Base-by-base conservation (phyloP, 2,888 invertebrate species). In the Eumerus sabulonum region DNA sequence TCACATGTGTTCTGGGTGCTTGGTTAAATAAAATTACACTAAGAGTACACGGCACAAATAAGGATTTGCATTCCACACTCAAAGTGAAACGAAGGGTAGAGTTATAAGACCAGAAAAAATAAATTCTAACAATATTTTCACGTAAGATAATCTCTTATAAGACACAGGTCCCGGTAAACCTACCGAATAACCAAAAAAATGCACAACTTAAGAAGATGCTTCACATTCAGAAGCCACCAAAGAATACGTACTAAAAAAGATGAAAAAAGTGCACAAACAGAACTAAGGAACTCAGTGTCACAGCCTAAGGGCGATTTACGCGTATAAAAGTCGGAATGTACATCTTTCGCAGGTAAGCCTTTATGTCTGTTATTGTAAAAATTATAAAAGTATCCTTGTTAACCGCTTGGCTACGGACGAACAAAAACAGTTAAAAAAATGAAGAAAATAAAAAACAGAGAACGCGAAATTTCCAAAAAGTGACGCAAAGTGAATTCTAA, bases 301-400 rank as follows among this genome's bases (percentile, higher is more conserved):
- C 64, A 74, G 79, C 79, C 79, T 74, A 68, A 70, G 70, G 79
- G 79, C 79, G 79, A 79, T 79, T 79, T 79, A 68, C 79, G 74
- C 70, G 79, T 70, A 79, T 79, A 74, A 64, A 74, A 74, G 70
- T 60, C 59, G 59, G 68, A 79, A 64, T 70, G 64, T 74, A 74
- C 79, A 74, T 74, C 74, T 54, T 79, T 79, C 74, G 74, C 79
- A 79, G 77, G 77, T 79, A 79, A 79, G 77, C 77, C 77, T 79
- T 79, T 79, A 79, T 79, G 73, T 79, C 68, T 73, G 77, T 79
- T 79, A 68, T 79, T 79, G 73, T 73, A 72, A 79, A 79, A 79
- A 79, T 73, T 73, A 73, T 79, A 59, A 79, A 79, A 79, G 73
- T 79, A 79, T 79, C 77, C 77, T 79, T 79, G 77, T 79, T 79